A percentile compares a stretch with the other conserved stretches of the same genome.
These are phyloP conservation scores for Electrophaes corylata DNA, from an alignment of 2,888 invertebrate species.

Conservation along the genomic window DNA sequence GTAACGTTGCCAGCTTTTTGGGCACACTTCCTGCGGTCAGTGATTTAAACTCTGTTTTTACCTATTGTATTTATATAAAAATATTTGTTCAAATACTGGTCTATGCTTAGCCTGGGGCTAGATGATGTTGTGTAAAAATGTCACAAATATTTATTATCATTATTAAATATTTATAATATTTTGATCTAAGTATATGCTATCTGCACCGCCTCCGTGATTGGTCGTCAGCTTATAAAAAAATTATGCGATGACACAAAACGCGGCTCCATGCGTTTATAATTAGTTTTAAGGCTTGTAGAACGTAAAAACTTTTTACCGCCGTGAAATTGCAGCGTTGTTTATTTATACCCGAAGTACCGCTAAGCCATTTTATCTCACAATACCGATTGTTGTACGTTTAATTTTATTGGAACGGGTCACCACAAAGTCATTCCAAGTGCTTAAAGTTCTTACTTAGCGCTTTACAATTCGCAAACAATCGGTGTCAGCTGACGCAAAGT, in stretches of 20 bases:
- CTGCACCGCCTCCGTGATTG: background rate
- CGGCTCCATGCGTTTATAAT: background rate
- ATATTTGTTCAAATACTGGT: no score
- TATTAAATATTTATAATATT: no score
- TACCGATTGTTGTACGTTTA: constrained; percentile 27
- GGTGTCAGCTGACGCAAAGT: constrained; percentile 30
- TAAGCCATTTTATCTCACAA: constrained; percentile 25
- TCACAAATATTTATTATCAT: no score
- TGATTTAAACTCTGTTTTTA: no score
- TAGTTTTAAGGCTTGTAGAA: background rate
- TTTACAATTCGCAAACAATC: constrained; percentile 38
- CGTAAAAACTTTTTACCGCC: constrained; percentile 16
- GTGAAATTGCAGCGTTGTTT: constrained; percentile 18
- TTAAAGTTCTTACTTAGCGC: constrained; percentile 35
- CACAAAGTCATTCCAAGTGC: constrained; percentile 30
- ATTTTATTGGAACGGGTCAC: constrained; percentile 33
- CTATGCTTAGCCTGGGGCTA: no score
- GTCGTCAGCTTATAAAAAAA: background rate
- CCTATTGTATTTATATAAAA: no score
- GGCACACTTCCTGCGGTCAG: no score
- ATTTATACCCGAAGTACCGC: constrained; percentile 15
- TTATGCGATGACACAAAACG: background rate
- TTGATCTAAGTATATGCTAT: background rate
- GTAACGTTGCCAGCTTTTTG: no score
- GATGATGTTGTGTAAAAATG: no score